A percentile compares a stretch with the other conserved stretches of the same genome.
phyloP scores from a whole-genome alignment of 2,797 vertebrate species.

The Pitangus sulphuratus region DNA sequence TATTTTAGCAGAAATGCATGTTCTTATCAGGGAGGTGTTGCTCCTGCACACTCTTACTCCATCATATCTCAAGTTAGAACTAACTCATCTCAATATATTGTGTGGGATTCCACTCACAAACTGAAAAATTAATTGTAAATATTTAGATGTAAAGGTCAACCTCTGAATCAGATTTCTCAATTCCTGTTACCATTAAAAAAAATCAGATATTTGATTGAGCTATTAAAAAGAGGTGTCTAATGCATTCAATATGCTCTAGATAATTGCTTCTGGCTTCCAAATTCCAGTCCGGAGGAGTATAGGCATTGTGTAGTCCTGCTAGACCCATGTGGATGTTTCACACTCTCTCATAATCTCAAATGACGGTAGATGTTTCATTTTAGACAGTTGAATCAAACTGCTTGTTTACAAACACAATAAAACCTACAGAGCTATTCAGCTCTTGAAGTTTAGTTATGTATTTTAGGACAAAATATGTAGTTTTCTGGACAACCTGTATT shows the following conservation, averaged over 20 bases:
- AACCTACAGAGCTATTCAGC: not conserved
- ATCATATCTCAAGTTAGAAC: accelerated
- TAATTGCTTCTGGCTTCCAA: not conserved
- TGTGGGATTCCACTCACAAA: not conserved
- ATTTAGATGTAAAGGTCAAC: not conserved
- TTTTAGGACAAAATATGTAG: accelerated
- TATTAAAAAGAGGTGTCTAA: not conserved
- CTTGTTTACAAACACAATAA: not conserved
- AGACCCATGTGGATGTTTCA: not conserved
- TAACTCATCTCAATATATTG: not conserved
- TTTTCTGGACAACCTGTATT: not conserved
- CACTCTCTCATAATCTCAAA: not conserved
- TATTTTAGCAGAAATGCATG: not conserved
- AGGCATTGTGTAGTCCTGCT: not conserved
- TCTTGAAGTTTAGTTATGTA: not conserved
- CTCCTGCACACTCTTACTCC: not conserved
- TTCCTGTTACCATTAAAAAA: not conserved
- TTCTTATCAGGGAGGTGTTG: not conserved
- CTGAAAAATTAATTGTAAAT: not conserved
- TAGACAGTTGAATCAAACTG: not conserved
- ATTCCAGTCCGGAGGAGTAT: not conserved
- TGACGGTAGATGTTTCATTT: not conserved
- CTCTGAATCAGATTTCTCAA: not conserved
- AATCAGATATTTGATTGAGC: not conserved
- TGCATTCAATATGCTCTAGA: not conserved